Evolutionary conservation across 1,140 invertebrate genomes (phyloP), one percentile per base, ranked within the genome.

Genomic region (Drosophila bocqueti): DNA sequence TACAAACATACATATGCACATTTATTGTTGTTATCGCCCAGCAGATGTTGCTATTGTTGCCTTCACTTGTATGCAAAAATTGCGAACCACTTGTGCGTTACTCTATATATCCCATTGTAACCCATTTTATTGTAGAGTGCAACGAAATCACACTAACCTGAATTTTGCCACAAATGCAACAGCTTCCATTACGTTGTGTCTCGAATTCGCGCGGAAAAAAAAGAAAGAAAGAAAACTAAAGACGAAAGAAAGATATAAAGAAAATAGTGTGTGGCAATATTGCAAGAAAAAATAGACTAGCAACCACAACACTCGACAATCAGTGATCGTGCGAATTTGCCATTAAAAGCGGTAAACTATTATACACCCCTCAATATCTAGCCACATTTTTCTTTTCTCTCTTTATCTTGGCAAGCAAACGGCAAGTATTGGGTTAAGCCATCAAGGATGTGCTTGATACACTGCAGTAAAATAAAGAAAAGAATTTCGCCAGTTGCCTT

Each of bases 71-170:
- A 72, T 50, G 38, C 50, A 60, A 60, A 72, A 60, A 72, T 52
- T 54, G 52, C 77, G 57, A 83, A 78, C 84, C 83, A 83, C 79
- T 87, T 83, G 76, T 84, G 74, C 73, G 63, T 60, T 60, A 63
- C 66, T 46, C 45, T 61, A 73, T 61, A 52, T 50, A 54, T 47
- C 69, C 68, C 71, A 79, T 73, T 79, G 67, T 73, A 80, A 85
- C 85, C 84, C 78, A 89, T 89, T 89, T 86, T 73, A 67, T 76
- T 57, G 36, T 57, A 40, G 36, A 81, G 69, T 79, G 81, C 76
- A 78, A 80, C 81, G 80, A 90, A 85, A 90, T 82, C 85, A 90
- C 77, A 89, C 85, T 89, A 89, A 89, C 85, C 85, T 89, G 85
- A 79, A 90, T 89, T 89, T 57, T 76, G 71, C 78, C 85, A 76